Base-by-base conservation (phyloP, 2,113 vertebrate genomes). In the Bothrops jararaca region DNA sequence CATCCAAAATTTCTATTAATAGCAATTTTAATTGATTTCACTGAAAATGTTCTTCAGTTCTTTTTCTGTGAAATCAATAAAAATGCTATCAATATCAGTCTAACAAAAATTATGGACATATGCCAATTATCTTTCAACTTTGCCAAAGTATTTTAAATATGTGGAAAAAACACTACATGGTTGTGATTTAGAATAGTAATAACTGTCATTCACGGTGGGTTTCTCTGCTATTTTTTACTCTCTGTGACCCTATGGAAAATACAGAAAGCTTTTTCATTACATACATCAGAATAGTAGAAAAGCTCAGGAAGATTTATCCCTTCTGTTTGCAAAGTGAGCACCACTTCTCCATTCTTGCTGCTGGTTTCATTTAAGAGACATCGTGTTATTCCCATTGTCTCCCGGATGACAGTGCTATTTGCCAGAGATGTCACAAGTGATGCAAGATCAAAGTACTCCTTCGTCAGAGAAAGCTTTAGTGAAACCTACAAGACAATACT, bases 281-380 rank as follows among this genome's bases (percentile, higher is more conserved):
- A 0, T 94, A 99, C 99, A 50, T 99, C 97, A 0, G 98, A 96
- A 24, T 99, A 97, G 64, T 95, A 98, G 96, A 99, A 99, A 24
- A 99, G 97, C 97, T 99, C 98, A 0, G 97, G 96, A 90, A 99
- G 98, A 97, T 99, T 99, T 96, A 99, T 99, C 34, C 99, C 99
- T 74, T 99, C 99, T 0, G 98, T 99, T 92, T 98, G 98, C 53
- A 99, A 97, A 18, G 98, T 0, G 0, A 97, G 95, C 92, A 98
- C 98, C 90, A 98, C 98, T 92, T 97, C 95, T 0, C 98, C 98
- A 0, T 88, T 94, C 24, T 92, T 95, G 1, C 58, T 98, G 18
- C 97, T 98, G 0, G 93, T 97, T 90, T 99, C 99, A 0, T 97
- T 98, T 87, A 99, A 96, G 60, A 99, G 97, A 93, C 99, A 99